phyloP scores from a whole-genome alignment of 2,113 vertebrate genomes.

The Polypterus bichir region DNA sequence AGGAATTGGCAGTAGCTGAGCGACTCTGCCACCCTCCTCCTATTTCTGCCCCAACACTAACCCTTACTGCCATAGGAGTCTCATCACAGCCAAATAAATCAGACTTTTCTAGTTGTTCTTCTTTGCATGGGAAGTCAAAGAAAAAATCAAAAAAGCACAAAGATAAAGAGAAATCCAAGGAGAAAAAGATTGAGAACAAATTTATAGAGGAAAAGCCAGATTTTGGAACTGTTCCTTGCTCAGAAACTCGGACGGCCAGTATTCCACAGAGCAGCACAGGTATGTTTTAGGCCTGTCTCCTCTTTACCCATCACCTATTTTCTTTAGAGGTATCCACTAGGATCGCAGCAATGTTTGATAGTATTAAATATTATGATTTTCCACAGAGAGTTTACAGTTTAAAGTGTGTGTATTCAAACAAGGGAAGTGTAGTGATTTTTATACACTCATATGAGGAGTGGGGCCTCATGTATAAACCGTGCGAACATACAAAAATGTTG shows the following conservation, averaged over 20 bases:
- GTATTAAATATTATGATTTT: no score
- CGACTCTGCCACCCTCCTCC: conserved; percentile 47
- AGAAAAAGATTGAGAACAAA: conserved; percentile 43
- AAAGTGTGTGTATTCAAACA: no score
- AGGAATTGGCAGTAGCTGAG: conserved; percentile 44
- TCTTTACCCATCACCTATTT: no score
- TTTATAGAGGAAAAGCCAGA: conserved; percentile 38
- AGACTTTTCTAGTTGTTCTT: conserved; percentile 28
- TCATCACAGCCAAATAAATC: conserved; percentile 20
- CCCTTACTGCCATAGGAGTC: conserved; percentile 12
- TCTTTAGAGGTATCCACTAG: no score
- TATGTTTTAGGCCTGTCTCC: conserved; percentile 24
- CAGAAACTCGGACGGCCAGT: conserved; percentile 40
- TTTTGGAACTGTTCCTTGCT: conserved; percentile 38
- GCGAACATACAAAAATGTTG: no score
- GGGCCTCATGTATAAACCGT: no score
- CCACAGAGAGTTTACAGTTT: no score
- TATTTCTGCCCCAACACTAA: conserved; percentile 15
- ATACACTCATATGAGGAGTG: no score
- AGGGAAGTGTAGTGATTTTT: no score
- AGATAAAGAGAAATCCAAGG: conserved; percentile 71
- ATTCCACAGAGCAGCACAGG: conserved; percentile 57
- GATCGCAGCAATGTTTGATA: no score
- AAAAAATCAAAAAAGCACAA: conserved; percentile 93
- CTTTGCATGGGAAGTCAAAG: conserved; percentile 57